Evolutionary conservation across 2,797 vertebrate species (phyloP).

Genomic region (Takifugu ocellatus): DNA sequence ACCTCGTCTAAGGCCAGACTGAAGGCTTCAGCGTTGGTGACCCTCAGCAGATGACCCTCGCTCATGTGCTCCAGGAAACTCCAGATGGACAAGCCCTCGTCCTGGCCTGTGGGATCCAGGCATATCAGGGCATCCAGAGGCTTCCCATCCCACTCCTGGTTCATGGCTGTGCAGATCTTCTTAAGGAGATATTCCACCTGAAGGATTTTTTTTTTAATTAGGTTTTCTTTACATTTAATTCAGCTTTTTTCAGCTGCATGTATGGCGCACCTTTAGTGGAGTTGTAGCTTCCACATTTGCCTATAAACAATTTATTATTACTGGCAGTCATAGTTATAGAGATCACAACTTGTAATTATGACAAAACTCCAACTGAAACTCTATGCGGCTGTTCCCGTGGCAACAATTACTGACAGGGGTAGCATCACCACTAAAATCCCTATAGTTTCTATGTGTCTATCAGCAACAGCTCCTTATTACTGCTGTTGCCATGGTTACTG

Average conservation of each 20-base stretch:
- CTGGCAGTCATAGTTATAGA: not conserved
- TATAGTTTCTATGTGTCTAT: too few species aligned
- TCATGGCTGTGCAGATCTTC: conserved; percentile 77
- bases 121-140: conserved; percentile 66
- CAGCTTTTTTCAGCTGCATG: too few species aligned
- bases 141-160: conserved; percentile 75
- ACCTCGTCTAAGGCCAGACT: conserved; percentile 77
- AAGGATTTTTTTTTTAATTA: not conserved
- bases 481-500: too few species aligned
- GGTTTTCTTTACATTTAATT: too few species aligned
- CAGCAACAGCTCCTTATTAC: too few species aligned
- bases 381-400: too few species aligned
- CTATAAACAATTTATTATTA: not conserved
- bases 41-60: conserved; percentile 60
- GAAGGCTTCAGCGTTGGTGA: conserved; percentile 71
- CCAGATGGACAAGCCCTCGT: conserved; percentile 75
- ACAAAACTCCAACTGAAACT: too few species aligned
- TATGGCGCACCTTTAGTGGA: too few species aligned
- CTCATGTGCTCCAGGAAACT: conserved; percentile 72
- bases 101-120: conserved; percentile 56
- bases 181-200: conserved; percentile 81
- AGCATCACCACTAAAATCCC: too few species aligned
- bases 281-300: too few species aligned
- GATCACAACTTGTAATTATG: too few species aligned
- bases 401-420: too few species aligned